A percentile compares a stretch with the other conserved stretches of the same genome.
Evolutionary conservation across 2,113 vertebrate genomes (phyloP).

Genomic region (Oreotrochilus melanogaster): DNA sequence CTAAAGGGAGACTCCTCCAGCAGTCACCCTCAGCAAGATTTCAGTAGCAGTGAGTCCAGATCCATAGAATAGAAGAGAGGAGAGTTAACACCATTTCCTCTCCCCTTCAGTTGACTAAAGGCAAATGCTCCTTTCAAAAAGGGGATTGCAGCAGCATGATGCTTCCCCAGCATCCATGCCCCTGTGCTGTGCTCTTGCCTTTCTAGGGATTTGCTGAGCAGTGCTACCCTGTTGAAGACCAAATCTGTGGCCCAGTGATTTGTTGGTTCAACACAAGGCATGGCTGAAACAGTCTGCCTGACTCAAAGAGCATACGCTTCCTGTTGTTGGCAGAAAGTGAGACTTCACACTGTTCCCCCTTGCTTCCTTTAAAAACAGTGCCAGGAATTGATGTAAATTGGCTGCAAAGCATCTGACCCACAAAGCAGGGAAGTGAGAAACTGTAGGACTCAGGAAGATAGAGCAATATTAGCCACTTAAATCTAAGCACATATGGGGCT

Average conservation of each 20-base stretch:
- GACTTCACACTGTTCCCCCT: slow-evolving; percentile 42
- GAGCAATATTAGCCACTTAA: neutral
- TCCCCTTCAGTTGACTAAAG: neutral
- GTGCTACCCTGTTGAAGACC: neutral
- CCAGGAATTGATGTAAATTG: slow-evolving; percentile 67
- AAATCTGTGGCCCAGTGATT: neutral
- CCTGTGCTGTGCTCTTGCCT: rapidly evolving
- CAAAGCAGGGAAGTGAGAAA: slow-evolving; percentile 64
- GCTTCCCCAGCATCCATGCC: neutral
- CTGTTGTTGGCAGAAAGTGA: slow-evolving; percentile 72
- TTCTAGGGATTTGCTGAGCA: neutral
- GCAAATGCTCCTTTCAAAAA: rapidly evolving
- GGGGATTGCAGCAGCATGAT: rapidly evolving
- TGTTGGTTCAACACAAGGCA: neutral
- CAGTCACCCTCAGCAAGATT: rapidly evolving
- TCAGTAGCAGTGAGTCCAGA: neutral
- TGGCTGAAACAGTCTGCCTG: slow-evolving; percentile 17
- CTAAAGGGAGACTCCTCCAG: neutral
- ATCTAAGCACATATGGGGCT: neutral
- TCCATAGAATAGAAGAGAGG: neutral
- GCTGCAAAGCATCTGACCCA: slow-evolving; percentile 45
- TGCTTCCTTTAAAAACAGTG: slow-evolving; percentile 69
- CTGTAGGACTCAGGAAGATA: neutral
- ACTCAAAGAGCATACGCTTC: slow-evolving; percentile 44
- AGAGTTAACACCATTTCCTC: neutral